Evolutionary conservation across 2,888 invertebrate genomes (phyloP).

Genomic region (Nomada fucata): DNA sequence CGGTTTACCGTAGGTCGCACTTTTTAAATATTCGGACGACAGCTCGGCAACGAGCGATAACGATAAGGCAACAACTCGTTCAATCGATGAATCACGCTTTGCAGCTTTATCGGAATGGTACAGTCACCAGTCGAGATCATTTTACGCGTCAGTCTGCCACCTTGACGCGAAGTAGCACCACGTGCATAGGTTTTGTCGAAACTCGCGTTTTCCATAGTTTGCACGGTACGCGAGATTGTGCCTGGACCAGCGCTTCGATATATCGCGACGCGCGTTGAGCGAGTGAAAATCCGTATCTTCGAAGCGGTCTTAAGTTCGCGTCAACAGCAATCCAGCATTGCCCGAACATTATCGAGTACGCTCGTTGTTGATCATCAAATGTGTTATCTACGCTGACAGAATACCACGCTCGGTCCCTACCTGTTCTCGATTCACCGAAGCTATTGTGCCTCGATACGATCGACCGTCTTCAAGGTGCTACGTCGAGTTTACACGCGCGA

Average conservation of each 20-base stretch:
- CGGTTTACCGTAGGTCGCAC: not conserved
- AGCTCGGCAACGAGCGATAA: not conserved
- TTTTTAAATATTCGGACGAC: not conserved
- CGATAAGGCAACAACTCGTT: constrained; percentile 23
- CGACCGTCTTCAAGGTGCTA: not conserved
- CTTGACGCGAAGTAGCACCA: not conserved
- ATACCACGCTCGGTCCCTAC: not conserved
- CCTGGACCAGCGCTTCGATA: not conserved
- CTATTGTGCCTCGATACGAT: not conserved
- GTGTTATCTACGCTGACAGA: not conserved
- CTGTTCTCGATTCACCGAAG: not conserved
- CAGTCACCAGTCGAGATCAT: not conserved
- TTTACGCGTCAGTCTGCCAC: not conserved
- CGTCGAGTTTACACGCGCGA: not conserved
- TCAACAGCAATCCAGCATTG: not conserved
- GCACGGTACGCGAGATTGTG: too few relatives aligned
- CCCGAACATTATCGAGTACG: not conserved
- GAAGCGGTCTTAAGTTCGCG: not conserved
- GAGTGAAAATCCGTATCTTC: not conserved
- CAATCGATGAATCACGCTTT: constrained; percentile 23
- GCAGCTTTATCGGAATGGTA: not conserved
- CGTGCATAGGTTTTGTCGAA: not conserved
- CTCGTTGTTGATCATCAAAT: not conserved
- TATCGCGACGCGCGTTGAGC: not conserved
- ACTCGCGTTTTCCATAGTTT: too few relatives aligned